phyloP scores from a whole-genome alignment of 2,888 invertebrate species.

The Druceiella hillmani region DNA sequence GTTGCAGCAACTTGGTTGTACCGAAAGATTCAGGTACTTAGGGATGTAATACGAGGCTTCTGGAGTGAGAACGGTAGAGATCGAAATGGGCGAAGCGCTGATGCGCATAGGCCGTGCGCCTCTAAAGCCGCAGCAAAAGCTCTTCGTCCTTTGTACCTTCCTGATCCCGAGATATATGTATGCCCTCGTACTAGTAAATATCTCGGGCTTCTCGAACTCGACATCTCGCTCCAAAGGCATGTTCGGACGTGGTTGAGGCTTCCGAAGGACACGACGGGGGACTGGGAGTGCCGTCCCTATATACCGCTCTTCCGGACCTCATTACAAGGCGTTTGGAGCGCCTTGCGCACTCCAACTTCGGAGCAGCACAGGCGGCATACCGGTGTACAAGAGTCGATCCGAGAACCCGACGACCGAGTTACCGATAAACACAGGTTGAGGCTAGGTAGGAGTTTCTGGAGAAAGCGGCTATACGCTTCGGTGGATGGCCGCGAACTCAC shows the following conservation, averaged over 20 bases:
- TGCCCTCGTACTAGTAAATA: no score
- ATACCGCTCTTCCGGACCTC: constrained; percentile 24
- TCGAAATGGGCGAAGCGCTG: no score
- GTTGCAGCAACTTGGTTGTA: constrained; percentile 24
- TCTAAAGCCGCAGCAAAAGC: constrained; percentile 33
- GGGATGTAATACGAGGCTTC: constrained; percentile 28
- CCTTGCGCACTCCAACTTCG: constrained; percentile 19
- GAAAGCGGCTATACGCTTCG: constrained; percentile 15
- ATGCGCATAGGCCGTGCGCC: constrained; percentile 27
- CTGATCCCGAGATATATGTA: constrained; percentile 32
- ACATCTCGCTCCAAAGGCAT: constrained; percentile 26
- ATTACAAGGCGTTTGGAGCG: constrained; percentile 22
- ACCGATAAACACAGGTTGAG: no score
- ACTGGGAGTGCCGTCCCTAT: constrained; percentile 25
- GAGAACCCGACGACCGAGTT: constrained; percentile 9
- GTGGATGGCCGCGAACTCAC: constrained; percentile 22
- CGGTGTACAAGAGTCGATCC: constrained; percentile 19
- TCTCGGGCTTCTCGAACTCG: constrained; percentile 26
- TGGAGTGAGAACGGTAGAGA: no score
- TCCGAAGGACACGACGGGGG: constrained; percentile 28
- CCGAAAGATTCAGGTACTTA: constrained; percentile 27
- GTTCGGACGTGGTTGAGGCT: constrained; percentile 28
- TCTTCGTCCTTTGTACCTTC: constrained; percentile 29
- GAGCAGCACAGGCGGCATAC: constrained; percentile 22
- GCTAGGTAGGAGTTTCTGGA: constrained; percentile 9